phyloP scores from a whole-genome alignment of 2,888 invertebrate species.

The Chrysodeixis includens region DNA sequence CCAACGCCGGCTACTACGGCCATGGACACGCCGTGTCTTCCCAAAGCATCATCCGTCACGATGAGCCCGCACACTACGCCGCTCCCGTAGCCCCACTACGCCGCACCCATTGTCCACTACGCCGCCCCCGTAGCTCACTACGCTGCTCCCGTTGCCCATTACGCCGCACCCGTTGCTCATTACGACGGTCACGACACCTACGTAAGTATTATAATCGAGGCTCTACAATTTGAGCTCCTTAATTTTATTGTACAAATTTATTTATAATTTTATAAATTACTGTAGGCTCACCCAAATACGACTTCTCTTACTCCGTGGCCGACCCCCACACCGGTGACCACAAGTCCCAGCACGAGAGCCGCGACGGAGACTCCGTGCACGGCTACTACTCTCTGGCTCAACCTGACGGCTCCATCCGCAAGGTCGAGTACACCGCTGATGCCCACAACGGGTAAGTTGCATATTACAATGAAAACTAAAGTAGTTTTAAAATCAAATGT shows the following conservation, averaged over 20 bases:
- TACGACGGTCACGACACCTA: constrained; percentile 67
- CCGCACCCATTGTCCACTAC: constrained; percentile 55
- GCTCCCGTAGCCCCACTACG: constrained; percentile 66
- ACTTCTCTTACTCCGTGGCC: constrained; percentile 86
- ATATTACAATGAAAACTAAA: background rate
- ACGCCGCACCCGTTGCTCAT: constrained; percentile 61
- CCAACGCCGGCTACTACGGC: constrained; percentile 80
- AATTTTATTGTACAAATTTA: background rate
- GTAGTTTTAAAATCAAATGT: constrained; percentile 3
- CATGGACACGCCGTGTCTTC: constrained; percentile 74
- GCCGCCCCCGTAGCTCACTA: constrained; percentile 52
- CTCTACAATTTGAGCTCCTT: too few relatives aligned
- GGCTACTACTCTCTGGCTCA: constrained; percentile 90
- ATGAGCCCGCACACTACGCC: constrained; percentile 66
- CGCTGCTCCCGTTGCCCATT: constrained; percentile 56
- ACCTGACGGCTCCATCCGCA: constrained; percentile 79
- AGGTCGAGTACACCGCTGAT: constrained; percentile 81
- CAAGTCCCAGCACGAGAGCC: constrained; percentile 87
- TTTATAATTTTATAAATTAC: background rate
- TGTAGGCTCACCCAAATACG: constrained; percentile 80
- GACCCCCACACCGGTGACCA: constrained; percentile 90
- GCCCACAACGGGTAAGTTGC: constrained; percentile 60
- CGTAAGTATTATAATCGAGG: constrained; percentile 45
- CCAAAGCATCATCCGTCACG: constrained; percentile 79
- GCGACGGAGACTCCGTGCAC: constrained; percentile 88